Evolutionary conservation across 2,113 vertebrate species (phyloP), one percentile per base, ranked within the genome.

Genomic region (Apodemus speciosus): DNA sequence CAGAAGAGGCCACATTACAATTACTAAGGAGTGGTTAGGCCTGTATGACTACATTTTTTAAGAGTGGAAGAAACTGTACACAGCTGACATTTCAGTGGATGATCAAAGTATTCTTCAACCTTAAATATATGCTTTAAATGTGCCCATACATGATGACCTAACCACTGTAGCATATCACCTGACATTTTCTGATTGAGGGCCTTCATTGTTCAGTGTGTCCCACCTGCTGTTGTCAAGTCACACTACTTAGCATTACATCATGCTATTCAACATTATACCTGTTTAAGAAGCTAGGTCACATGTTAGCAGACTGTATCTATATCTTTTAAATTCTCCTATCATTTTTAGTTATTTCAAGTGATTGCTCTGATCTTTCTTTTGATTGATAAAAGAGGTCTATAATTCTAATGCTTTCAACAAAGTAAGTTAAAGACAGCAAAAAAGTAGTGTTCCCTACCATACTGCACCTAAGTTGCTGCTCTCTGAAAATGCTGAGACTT

Each of bases 1-100:
- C 46, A 72, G 71, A 91, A 64, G 94, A 96, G 94, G 85, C 38
- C 92, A 94, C 96, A 95, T 94, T 88, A 75, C 73, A 80, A 46
- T 77, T 66, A 84, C 43, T 51, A 85, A 9, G 14, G 73, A 88
- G 69, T 88, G 27, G 85, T 91, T 3, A 92, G 66, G 58, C 56
- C 40, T 64, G 27, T 64, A 38, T 71, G 46, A 38, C 56, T 91
- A 93, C 77, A 75, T 40, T 90, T 96, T 95, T 95, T 66, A 86
- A 87, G 85, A 89, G 81, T 96, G 94, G 90, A 71, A 88, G 86
- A 89, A 94, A 88, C 40, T 76, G 49, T 95, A 95, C 68, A 89
- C 72, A 96, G 95, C 9, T 62, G 88, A 92, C 43, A 72, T 96
- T 91, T 96, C 85, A 91, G 84, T 35, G 88, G 80, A 81, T 40